These are phyloP conservation scores for Anoplopoma fimbria DNA, from an alignment of 2,113 vertebrate species.

Conservation along the genomic window DNA sequence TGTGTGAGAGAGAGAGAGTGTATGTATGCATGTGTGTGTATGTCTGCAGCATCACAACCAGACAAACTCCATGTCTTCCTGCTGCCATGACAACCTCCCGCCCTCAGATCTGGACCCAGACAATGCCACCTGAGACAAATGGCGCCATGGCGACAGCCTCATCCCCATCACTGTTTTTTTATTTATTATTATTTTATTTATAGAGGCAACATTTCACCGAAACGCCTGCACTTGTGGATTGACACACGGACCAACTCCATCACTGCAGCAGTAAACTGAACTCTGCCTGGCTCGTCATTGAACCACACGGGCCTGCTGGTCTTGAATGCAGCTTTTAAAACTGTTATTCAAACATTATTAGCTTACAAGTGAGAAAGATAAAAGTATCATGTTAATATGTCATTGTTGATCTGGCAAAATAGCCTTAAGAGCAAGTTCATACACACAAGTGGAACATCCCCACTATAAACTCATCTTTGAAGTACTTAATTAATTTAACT, in stretches of 20 bases:
- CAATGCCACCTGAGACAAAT: constrained; percentile 75
- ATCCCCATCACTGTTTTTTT: constrained; percentile 19
- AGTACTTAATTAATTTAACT: constrained; percentile 48
- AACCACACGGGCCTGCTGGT: background rate
- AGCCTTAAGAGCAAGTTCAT: background rate
- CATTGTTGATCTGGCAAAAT: background rate
- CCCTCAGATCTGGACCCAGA: constrained; percentile 72
- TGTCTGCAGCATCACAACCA: constrained; percentile 56
- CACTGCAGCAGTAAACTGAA: background rate
- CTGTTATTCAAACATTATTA: background rate
- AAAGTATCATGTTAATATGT: background rate
- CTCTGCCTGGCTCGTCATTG: background rate
- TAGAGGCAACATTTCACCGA: constrained; percentile 9
- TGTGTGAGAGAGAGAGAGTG: constrained; percentile 6
- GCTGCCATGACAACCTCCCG: constrained; percentile 78
- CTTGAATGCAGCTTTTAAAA: background rate
- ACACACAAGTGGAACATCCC: background rate
- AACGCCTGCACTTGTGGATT: constrained; percentile 6
- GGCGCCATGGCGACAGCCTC: constrained; percentile 67
- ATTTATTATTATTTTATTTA: constrained; percentile 23
- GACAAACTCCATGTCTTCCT: constrained; percentile 65
- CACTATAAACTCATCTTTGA: background rate
- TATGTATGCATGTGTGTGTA: background rate
- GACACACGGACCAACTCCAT: background rate
- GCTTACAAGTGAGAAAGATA: background rate